These are phyloP conservation scores for Charina bottae DNA, from an alignment of 2,113 vertebrate species.

Conservation along the genomic window DNA sequence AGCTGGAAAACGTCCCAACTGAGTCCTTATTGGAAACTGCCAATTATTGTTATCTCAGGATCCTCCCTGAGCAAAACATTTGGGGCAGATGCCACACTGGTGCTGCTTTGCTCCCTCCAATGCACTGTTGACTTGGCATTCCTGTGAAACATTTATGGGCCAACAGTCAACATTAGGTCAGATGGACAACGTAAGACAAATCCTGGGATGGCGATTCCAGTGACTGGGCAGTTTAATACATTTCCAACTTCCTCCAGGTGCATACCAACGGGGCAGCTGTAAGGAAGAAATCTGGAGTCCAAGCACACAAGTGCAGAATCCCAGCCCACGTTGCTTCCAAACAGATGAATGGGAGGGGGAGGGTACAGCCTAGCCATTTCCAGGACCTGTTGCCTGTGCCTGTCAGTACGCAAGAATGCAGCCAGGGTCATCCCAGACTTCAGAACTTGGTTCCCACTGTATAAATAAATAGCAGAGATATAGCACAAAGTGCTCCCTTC, in stretches of 20 bases:
- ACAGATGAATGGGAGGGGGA: background rate
- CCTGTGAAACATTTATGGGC: slow-evolving; percentile 65
- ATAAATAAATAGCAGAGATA: too few species aligned
- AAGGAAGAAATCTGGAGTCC: background rate
- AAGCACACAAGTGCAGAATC: background rate
- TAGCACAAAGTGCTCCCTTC: too few species aligned
- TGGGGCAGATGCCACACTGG: slow-evolving; percentile 65
- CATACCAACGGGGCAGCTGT: background rate
- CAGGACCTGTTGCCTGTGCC: background rate
- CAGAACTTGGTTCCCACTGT: background rate
- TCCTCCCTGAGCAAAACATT: slow-evolving; percentile 53
- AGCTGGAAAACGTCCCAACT: background rate
- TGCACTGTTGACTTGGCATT: slow-evolving; percentile 47
- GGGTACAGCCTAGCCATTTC: background rate
- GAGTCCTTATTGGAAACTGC: background rate
- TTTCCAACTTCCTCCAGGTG: background rate
- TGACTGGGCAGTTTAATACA: background rate
- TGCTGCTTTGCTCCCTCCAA: slow-evolving; percentile 60
- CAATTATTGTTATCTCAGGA: slow-evolving; percentile 61
- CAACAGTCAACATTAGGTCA: background rate
- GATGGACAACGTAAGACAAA: background rate
- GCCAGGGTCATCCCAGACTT: background rate
- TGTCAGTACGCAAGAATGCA: background rate
- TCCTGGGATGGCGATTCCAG: background rate
- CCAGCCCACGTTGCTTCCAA: background rate